A percentile compares a stretch with the other conserved stretches of the same genome.
Conservation (phyloP, 2,113 vertebrate species). For the Urocolius indicus region DNA sequence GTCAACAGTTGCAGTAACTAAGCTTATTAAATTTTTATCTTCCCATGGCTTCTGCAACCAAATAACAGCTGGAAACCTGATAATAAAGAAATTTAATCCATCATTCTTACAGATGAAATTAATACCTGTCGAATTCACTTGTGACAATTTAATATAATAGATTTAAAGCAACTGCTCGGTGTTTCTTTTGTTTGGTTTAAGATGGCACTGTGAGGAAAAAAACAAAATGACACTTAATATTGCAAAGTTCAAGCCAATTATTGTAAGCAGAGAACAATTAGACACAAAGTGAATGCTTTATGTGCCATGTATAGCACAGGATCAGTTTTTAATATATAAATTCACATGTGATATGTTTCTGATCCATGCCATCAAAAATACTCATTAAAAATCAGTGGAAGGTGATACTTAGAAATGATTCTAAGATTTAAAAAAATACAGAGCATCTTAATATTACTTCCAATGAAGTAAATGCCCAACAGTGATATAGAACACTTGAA, state of each 20-base stretch:
- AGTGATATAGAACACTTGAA: background rate
- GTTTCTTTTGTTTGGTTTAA: constrained; percentile 37
- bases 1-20: constrained; percentile 72
- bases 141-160: constrained; percentile 82
- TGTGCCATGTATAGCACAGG: background rate
- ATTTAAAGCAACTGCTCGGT: constrained; percentile 52
- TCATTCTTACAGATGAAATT: constrained; percentile 85
- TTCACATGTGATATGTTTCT: background rate
- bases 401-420: background rate
- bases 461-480: background rate
- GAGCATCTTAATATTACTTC: background rate
- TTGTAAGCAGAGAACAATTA: background rate
- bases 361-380: background rate
- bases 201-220: constrained; percentile 24
- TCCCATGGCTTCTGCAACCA: constrained; percentile 66
- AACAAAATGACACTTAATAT: background rate
- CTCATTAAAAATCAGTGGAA: background rate
- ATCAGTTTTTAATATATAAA: background rate
- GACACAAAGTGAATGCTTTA: background rate
- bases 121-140: constrained; percentile 83
- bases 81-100: constrained; percentile 85
- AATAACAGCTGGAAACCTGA: constrained; percentile 74
- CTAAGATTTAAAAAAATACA: rapidly evolving
- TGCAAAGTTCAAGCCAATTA: constrained; percentile 35
- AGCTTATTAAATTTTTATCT: constrained; percentile 83